phyloP scores from a whole-genome alignment of 2,888 invertebrate species.

The Nasonovia ribisnigri region DNA sequence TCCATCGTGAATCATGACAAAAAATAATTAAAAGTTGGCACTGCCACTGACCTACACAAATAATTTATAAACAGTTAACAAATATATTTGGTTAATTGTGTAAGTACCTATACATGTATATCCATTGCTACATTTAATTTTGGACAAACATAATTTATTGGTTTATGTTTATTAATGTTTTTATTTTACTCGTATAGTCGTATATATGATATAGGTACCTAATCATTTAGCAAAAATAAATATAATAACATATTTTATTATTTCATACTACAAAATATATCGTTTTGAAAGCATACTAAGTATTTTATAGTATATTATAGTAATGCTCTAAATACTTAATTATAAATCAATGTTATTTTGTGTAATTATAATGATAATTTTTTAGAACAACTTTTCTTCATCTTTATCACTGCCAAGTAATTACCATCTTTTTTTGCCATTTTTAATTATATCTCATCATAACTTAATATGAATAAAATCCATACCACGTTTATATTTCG shows the following conservation, averaged over 20 bases:
- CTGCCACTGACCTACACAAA: not conserved
- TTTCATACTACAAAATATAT: not conserved
- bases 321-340: not conserved
- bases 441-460: slow-evolving; percentile 27
- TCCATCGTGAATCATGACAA: not conserved
- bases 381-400: not conserved
- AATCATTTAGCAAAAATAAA: not conserved
- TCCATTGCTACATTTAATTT: not conserved
- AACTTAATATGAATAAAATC: not conserved
- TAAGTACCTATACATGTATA: not conserved
- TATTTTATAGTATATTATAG: not conserved
- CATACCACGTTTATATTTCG: not conserved
- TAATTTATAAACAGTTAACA: not conserved
- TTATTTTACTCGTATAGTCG: not conserved
- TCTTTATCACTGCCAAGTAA: slow-evolving; percentile 36
- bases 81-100: not conserved
- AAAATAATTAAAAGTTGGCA: not conserved
- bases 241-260: not conserved
- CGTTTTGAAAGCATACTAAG: not conserved
- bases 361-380: slow-evolving; percentile 3
- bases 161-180: not conserved
- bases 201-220: too few relatives aligned
- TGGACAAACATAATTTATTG: not conserved
- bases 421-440: slow-evolving; percentile 21
- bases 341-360: slow-evolving; percentile 18